Evolutionary conservation across 1,140 invertebrate species (phyloP).

Genomic region (Eubasilissa regina): DNA sequence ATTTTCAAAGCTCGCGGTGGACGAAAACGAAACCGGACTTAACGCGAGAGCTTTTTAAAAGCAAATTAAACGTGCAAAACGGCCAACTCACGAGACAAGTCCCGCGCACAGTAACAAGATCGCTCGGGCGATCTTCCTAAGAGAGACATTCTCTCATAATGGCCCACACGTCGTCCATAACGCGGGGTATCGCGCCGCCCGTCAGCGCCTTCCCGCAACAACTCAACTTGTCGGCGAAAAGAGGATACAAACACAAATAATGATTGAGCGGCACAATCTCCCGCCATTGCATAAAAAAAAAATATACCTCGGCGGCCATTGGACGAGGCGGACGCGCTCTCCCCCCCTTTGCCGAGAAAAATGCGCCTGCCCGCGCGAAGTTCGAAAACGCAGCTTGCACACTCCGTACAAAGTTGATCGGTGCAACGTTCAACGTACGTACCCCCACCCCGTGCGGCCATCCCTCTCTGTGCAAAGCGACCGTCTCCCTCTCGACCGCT

Average conservation of each 20-base stretch:
- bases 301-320: constrained; percentile 24
- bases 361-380: constrained; percentile 25
- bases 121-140: not conserved
- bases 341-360: constrained; percentile 23
- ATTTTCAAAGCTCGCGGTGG: too few relatives aligned
- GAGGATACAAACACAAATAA: constrained; percentile 38
- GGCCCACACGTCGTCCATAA: constrained; percentile 12
- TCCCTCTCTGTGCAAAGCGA: not conserved
- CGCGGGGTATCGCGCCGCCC: constrained; percentile 8
- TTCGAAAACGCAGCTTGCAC: constrained; percentile 46
- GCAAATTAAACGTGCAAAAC: constrained; percentile 23
- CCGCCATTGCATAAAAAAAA: constrained; percentile 39
- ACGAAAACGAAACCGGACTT: constrained; percentile 17
- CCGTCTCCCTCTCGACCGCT: not conserved
- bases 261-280: constrained; percentile 39
- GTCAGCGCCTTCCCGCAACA: constrained; percentile 34
- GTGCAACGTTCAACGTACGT: constrained; percentile 6
- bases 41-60: not conserved
- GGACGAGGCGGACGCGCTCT: constrained; percentile 19
- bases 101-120: not conserved
- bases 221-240: constrained; percentile 43
- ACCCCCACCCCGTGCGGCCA: not conserved
- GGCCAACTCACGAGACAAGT: not conserved
- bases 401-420: constrained; percentile 40
- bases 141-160: constrained; percentile 25